phyloP scores from a whole-genome alignment of 2,113 vertebrate genomes.

The Zosterops japonicus region DNA sequence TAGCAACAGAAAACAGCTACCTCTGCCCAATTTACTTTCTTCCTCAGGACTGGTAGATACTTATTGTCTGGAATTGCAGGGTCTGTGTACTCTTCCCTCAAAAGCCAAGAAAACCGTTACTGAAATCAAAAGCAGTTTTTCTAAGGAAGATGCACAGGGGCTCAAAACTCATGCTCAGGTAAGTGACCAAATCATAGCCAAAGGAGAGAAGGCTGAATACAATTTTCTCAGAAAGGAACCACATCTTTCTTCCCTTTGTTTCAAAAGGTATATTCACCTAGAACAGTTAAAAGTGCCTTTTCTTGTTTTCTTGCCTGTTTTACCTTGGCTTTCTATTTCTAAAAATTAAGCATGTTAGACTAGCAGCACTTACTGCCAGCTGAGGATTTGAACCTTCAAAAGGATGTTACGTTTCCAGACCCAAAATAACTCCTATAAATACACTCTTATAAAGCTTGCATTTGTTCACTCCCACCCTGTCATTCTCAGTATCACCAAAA shows the following conservation, averaged over 20 bases:
- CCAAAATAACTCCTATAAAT: not conserved
- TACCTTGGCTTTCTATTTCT: not conserved
- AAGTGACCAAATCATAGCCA: not conserved
- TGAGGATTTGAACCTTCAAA: not conserved
- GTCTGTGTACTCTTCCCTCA: not conserved
- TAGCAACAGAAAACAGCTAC: not conserved
- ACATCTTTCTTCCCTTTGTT: not conserved
- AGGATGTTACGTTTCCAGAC: not conserved
- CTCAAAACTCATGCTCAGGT: not conserved
- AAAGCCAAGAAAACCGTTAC: not conserved
- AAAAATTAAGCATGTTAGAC: not conserved
- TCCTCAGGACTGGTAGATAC: not conserved
- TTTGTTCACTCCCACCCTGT: not conserved
- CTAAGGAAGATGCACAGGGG: not conserved
- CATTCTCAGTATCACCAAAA: not conserved
- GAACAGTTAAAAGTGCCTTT: not conserved
- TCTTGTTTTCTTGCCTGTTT: not conserved
- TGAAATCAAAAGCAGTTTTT: not conserved
- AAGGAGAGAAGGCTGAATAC: not conserved
- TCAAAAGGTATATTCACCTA: not conserved
- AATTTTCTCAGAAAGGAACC: not conserved
- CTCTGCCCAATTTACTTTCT: not conserved
- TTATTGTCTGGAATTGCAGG: not conserved
- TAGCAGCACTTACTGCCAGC: not conserved
- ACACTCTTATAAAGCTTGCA: not conserved